Percentiles rank a stretch among this genome's conserved stretches.
These are phyloP conservation scores for Leptobrachium leishanense DNA, from an alignment of 2,113 vertebrate species.

Conservation along the genomic window DNA sequence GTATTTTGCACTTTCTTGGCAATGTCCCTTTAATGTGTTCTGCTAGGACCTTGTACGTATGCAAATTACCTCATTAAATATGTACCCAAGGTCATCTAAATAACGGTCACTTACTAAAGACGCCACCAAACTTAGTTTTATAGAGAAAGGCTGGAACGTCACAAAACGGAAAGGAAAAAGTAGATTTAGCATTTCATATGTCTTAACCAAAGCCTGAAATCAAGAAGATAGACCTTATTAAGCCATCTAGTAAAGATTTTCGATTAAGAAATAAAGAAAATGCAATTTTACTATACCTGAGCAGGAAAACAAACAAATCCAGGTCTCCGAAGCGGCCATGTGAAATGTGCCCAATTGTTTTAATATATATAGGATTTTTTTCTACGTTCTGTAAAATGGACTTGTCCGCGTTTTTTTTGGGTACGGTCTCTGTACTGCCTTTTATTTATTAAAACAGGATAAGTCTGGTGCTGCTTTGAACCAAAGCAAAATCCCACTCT, in stretches of 20 bases:
- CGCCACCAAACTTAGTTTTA: neutral
- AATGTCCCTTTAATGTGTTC: constrained; percentile 12
- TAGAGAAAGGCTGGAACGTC: neutral
- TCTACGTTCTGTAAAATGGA: neutral
- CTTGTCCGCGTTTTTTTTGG: neutral
- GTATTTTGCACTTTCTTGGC: constrained; percentile 30
- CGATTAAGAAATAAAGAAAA: neutral
- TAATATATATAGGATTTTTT: neutral
- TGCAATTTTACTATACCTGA: constrained; percentile 2
- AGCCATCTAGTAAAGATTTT: constrained; percentile 16
- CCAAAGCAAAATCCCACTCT: constrained; percentile 9
- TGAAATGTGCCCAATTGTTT: neutral
- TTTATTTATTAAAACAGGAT: neutral
- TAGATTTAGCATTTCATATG: neutral
- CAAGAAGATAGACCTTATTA: neutral
- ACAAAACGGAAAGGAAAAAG: neutral
- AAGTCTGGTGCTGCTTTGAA: constrained; percentile 35
- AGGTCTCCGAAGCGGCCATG: constrained; percentile 3
- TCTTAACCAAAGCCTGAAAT: constrained; percentile 32
- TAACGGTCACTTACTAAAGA: neutral
- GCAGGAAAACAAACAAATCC: constrained; percentile 27
- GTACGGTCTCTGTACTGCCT: neutral
- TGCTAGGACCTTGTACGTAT: constrained; percentile 18
- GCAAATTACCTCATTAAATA: constrained; percentile 19
- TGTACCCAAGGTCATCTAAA: constrained; percentile 6